Conservation (phyloP, 1,140 invertebrate genomes). For the Chymomyza costata region DNA sequence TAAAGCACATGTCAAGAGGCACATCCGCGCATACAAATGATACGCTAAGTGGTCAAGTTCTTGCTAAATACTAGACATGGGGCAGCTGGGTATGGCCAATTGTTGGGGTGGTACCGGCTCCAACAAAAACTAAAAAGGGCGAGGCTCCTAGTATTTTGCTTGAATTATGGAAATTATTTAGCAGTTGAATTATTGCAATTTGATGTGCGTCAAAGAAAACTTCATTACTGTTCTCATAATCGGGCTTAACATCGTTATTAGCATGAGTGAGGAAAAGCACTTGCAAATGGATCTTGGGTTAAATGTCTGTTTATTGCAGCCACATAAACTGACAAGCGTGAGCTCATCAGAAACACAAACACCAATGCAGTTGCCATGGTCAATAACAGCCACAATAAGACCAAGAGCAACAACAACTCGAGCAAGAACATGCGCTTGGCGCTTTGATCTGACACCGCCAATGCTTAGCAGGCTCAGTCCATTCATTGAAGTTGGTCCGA, state of each 20-base stretch:
- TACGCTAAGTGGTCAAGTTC: constrained; percentile 15
- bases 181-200: constrained; percentile 28
- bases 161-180: constrained; percentile 50
- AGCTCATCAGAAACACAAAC: constrained; percentile 10
- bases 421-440: constrained; percentile 40
- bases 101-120: background rate
- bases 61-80: constrained; percentile 46
- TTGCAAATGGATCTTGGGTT: too few relatives aligned
- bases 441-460: constrained; percentile 21
- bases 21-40: constrained; percentile 68
- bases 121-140: background rate
- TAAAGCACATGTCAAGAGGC: constrained; percentile 71
- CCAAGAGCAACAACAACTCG: constrained; percentile 56
- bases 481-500: constrained; percentile 43
- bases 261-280: constrained; percentile 43
- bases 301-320: too few relatives aligned
- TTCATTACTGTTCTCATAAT: too few relatives aligned
- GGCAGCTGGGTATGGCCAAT: constrained; percentile 26
- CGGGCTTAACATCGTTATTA: constrained; percentile 18
- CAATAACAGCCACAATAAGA: constrained; percentile 46
- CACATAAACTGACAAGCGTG: background rate
- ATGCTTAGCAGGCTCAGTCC: constrained; percentile 11
- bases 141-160: constrained; percentile 8
- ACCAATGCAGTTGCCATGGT: constrained; percentile 34
- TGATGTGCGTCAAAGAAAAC: constrained; percentile 28